Conservation (phyloP, 2,888 invertebrate species). For the Muscina levida region DNA sequence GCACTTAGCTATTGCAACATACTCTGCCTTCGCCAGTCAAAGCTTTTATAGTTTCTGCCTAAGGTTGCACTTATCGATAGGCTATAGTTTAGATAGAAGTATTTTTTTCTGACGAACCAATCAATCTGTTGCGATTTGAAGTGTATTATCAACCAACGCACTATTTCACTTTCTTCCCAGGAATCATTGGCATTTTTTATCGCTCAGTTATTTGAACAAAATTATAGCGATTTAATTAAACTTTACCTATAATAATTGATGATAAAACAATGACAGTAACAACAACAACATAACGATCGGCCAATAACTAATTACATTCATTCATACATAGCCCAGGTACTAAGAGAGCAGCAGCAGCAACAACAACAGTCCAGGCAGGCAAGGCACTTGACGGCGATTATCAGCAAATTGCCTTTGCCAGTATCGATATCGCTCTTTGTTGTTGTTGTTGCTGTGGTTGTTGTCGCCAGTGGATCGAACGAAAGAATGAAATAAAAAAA, state of each 20-base stretch:
- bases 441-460: conserved; percentile 13
- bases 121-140: too few species aligned
- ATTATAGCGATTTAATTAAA: conserved; percentile 45
- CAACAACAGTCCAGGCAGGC: neutral
- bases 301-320: conserved; percentile 9
- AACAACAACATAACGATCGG: conserved; percentile 20
- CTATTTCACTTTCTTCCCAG: too few species aligned
- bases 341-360: neutral
- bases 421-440: conserved; percentile 17
- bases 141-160: too few species aligned
- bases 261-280: too few species aligned
- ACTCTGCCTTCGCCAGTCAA: too few species aligned
- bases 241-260: conserved; percentile 39
- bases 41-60: too few species aligned
- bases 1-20: too few species aligned
- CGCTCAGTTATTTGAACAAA: too few species aligned
- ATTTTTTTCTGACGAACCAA: too few species aligned
- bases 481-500: conserved; percentile 27
- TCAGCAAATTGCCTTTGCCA: conserved; percentile 10
- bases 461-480: conserved; percentile 32
- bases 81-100: too few species aligned
- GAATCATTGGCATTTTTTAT: too few species aligned
- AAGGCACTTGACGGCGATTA: conserved; percentile 13
- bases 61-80: too few species aligned
- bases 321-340: conserved; percentile 1